Conservation (phyloP, 2,797 vertebrate genomes). For the Cryptoprocta ferox region DNA sequence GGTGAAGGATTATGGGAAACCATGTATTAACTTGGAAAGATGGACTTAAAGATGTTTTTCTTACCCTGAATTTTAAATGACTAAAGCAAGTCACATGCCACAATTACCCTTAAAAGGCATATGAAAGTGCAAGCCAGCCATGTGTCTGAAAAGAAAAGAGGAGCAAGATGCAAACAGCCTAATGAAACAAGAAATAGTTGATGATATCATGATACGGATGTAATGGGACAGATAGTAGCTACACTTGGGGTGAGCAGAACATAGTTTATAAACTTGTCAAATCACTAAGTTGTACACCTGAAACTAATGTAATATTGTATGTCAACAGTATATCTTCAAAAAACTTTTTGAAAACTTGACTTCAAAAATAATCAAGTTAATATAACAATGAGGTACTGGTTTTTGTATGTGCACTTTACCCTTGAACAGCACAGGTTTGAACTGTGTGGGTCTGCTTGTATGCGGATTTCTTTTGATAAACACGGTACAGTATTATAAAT, state of each 20-base stretch:
- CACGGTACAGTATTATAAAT: not conserved
- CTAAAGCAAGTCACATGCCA: not conserved
- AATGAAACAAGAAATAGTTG: not conserved
- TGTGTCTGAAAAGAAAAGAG: not conserved
- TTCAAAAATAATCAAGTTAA: not conserved
- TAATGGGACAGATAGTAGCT: not conserved
- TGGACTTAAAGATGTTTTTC: not conserved
- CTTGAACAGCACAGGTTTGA: not conserved
- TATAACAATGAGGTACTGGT: not conserved
- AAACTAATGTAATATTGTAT: not conserved
- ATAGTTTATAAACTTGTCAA: not conserved
- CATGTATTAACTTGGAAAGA: not conserved
- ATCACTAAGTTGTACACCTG: not conserved
- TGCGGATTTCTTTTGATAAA: not conserved
- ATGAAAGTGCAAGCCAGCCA: not conserved
- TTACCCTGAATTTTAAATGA: constrained; percentile 4
- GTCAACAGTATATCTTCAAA: not conserved
- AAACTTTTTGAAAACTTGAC: not conserved
- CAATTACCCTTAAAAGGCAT: not conserved
- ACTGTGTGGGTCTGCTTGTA: not conserved
- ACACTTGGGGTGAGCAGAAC: not conserved
- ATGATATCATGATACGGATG: not conserved
- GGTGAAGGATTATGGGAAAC: not conserved
- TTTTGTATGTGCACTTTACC: not conserved
- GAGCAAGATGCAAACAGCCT: not conserved